Conservation (phyloP, 1,140 invertebrate species). For the Drosophila triauraria region DNA sequence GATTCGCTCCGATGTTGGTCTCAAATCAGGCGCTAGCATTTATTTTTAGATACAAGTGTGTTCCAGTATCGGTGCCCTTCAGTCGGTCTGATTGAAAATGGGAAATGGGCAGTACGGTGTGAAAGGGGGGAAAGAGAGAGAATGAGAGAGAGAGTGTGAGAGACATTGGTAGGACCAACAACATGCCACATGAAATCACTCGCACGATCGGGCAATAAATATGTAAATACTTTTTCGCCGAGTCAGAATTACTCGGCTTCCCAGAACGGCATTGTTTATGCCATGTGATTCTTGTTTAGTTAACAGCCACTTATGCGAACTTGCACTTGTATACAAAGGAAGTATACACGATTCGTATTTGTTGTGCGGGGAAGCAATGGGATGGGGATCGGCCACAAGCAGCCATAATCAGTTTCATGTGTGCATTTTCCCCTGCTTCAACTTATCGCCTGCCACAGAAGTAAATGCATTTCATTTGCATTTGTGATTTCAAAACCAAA, state of each 20-base stretch:
- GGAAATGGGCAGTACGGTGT: slow-evolving; percentile 6
- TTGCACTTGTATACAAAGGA: slow-evolving; percentile 22
- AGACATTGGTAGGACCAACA: slow-evolving; percentile 4
- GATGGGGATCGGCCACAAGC: slow-evolving; percentile 1
- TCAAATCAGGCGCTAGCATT: slow-evolving; percentile 3
- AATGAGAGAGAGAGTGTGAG: neutral
- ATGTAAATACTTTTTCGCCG: slow-evolving; percentile 33
- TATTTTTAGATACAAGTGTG: slow-evolving; percentile 41
- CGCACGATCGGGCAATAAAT: slow-evolving; percentile 6
- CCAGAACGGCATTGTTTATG: slow-evolving; percentile 30
- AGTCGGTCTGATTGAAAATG: slow-evolving; percentile 1
- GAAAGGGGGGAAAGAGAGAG: neutral
- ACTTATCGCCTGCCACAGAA: slow-evolving; percentile 14
- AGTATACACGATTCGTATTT: slow-evolving; percentile 7
- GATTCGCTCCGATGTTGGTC: slow-evolving; percentile 8
- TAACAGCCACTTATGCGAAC: slow-evolving; percentile 28
- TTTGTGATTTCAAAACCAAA: slow-evolving; percentile 26
- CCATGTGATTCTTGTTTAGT: slow-evolving; percentile 30
- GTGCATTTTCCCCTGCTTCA: slow-evolving; percentile 13
- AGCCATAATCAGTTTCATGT: slow-evolving; percentile 23
- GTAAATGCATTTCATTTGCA: slow-evolving; percentile 21
- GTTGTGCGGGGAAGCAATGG: neutral
- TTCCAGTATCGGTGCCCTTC: slow-evolving; percentile 4
- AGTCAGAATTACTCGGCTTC: slow-evolving; percentile 18
- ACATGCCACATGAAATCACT: neutral